phyloP scores from a whole-genome alignment of 2,888 invertebrate genomes.

The Drosophila emarginata region DNA sequence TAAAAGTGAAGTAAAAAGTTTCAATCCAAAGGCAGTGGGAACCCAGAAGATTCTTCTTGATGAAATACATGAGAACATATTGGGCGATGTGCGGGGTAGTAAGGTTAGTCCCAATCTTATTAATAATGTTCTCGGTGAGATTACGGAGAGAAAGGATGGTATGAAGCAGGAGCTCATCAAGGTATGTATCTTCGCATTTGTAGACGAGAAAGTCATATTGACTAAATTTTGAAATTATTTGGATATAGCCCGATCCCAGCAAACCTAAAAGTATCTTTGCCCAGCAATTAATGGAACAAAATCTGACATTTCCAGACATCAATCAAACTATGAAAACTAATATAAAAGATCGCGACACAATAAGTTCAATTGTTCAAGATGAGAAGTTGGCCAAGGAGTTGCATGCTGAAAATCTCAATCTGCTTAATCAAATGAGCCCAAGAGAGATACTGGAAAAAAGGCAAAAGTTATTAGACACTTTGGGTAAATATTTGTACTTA shows the following conservation, averaged over 20 bases:
- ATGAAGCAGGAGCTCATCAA: background rate
- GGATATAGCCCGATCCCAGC: constrained; percentile 31
- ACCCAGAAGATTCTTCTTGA: constrained; percentile 46
- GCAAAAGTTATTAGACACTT: constrained; percentile 85
- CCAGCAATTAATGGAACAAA: constrained; percentile 36
- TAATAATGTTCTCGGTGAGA: constrained; percentile 83
- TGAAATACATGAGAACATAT: constrained; percentile 73
- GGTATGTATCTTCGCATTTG: background rate
- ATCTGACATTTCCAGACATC: background rate
- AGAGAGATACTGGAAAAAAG: constrained; percentile 90
- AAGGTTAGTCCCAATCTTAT: constrained; percentile 40
- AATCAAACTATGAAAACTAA: background rate
- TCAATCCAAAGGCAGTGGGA: background rate
- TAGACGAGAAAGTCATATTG: constrained; percentile 30
- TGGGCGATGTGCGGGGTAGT: constrained; percentile 56
- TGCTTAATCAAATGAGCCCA: constrained; percentile 87
- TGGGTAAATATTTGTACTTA: constrained; percentile 62
- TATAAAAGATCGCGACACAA: constrained; percentile 23
- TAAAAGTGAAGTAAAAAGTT: constrained; percentile 7
- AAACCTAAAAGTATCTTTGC: constrained; percentile 84
- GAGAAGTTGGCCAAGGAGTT: constrained; percentile 85
- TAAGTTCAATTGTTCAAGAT: constrained; percentile 80
- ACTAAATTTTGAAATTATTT: background rate
- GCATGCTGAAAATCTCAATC: constrained; percentile 88
- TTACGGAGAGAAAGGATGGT: constrained; percentile 83